A percentile compares a stretch with the other conserved stretches of the same genome.
These are phyloP conservation scores for Eubasilissa regina DNA, from an alignment of 1,140 invertebrate species.

Conservation along the genomic window DNA sequence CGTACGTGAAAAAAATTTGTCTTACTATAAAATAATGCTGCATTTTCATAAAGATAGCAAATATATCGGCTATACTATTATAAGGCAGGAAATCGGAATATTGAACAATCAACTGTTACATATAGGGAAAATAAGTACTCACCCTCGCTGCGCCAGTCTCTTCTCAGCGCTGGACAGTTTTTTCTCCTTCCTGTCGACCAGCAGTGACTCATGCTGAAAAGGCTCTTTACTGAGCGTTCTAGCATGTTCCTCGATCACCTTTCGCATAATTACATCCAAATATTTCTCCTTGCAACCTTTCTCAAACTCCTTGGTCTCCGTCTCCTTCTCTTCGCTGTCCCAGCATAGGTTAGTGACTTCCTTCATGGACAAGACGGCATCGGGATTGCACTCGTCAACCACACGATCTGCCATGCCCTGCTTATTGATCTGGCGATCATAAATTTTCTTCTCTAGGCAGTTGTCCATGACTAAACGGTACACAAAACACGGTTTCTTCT, in stretches of 20 bases:
- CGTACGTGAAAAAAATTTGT: too few relatives aligned
- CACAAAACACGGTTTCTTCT: slow-evolving; percentile 94
- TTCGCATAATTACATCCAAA: slow-evolving; percentile 86
- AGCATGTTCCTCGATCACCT: slow-evolving; percentile 78
- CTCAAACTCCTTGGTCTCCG: slow-evolving; percentile 79
- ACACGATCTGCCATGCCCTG: slow-evolving; percentile 97
- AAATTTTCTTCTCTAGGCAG: slow-evolving; percentile 97
- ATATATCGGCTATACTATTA: too few relatives aligned
- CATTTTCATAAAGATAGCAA: too few relatives aligned
- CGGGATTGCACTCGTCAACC: slow-evolving; percentile 97
- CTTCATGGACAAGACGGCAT: slow-evolving; percentile 94
- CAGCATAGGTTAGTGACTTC: slow-evolving; percentile 95
- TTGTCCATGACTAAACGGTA: slow-evolving; percentile 98
- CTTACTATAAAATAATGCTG: too few relatives aligned
- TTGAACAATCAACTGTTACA: too few relatives aligned
- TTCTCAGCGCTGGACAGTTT: slow-evolving; percentile 97
- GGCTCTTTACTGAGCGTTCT: slow-evolving; percentile 89
- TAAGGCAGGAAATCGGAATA: too few relatives aligned
- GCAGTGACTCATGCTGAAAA: slow-evolving; percentile 96
- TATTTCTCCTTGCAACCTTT: slow-evolving; percentile 81
- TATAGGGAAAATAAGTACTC: slow-evolving; percentile 44
- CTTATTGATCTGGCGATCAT: slow-evolving; percentile 98
- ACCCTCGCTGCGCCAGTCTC: slow-evolving; percentile 89
- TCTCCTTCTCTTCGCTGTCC: slow-evolving; percentile 92
- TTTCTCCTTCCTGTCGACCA: slow-evolving; percentile 96